Evolutionary conservation across 2,888 invertebrate species (phyloP).

Genomic region (Buathra laborator): DNA sequence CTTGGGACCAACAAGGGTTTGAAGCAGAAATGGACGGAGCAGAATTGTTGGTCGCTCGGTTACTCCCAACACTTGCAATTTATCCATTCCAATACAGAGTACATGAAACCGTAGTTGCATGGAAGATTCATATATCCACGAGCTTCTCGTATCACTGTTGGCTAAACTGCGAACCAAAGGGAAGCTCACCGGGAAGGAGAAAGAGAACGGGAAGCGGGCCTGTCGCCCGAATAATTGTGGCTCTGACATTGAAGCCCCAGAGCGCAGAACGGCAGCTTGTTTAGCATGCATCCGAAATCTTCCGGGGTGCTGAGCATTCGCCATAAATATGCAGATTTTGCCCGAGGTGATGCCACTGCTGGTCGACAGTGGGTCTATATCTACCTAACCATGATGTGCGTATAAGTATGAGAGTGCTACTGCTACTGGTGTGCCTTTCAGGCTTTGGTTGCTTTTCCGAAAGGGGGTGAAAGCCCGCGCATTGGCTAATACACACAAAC

Average conservation of each 20-base stretch:
- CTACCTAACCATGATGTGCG: conserved; percentile 2
- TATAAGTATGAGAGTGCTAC: conserved; percentile 1
- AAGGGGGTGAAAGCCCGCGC: conserved; percentile 26
- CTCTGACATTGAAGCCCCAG: conserved; percentile 67
- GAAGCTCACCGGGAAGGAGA: conserved; percentile 2
- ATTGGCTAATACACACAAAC: conserved; percentile 20
- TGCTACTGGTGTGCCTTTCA: conserved; percentile 28
- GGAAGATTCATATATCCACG: conserved; percentile 48
- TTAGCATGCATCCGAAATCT: conserved; percentile 82
- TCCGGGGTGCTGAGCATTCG: conserved; percentile 79
- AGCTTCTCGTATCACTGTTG: conserved; percentile 45
- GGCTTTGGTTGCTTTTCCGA: conserved; percentile 32
- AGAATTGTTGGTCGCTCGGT: conserved; percentile 53
- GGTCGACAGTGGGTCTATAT: conserved; percentile 41
- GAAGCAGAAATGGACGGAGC: conserved; percentile 10
- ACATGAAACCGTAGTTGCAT: conserved; percentile 15
- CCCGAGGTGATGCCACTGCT: conserved; percentile 68
- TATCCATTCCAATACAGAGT: conserved; percentile 15
- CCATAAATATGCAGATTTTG: conserved; percentile 81
- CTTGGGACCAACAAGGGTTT: conserved; percentile 55
- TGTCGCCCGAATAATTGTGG: conserved; percentile 64
- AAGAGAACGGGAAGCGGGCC: conserved; percentile 44
- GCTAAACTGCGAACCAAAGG: conserved; percentile 41
- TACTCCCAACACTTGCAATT: conserved; percentile 48
- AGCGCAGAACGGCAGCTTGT: conserved; percentile 72